A percentile compares a stretch with the other conserved stretches of the same genome.
phyloP scores from a whole-genome alignment of 2,113 vertebrate genomes.

The Budorcas taxicolor region DNA sequence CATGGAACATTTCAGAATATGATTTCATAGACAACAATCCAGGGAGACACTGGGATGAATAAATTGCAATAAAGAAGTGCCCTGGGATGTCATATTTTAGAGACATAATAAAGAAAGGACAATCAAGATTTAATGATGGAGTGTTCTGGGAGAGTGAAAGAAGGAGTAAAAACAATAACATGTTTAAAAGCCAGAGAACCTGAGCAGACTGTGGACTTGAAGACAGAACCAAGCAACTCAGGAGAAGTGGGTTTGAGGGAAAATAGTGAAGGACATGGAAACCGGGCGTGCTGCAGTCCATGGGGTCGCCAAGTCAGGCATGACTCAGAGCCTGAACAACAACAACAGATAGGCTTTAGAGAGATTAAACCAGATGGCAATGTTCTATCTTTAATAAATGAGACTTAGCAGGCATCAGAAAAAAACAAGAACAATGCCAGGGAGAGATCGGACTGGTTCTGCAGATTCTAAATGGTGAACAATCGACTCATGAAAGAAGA shows the following conservation, averaged over 20 bases:
- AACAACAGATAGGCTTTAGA: neutral
- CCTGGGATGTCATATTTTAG: neutral
- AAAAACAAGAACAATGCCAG: neutral
- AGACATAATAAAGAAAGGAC: neutral
- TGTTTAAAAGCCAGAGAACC: neutral
- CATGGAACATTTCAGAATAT: neutral
- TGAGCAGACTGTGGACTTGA: neutral
- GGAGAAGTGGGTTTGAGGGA: neutral
- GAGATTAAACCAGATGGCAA: neutral
- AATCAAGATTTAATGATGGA: neutral
- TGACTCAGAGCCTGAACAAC: neutral
- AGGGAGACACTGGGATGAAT: neutral
- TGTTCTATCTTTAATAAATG: neutral
- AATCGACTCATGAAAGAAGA: neutral
- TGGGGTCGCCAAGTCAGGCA: neutral
- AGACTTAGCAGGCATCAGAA: neutral
- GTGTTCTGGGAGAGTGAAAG: neutral
- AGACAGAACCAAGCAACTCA: neutral
- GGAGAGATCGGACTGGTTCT: neutral
- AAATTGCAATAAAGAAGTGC: neutral
- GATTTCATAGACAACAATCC: neutral
- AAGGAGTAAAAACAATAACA: neutral
- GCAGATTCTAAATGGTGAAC: neutral
- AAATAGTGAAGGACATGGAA: neutral
- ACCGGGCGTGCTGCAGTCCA: neutral